Conservation (phyloP, 2,797 vertebrate species). For the Coendou prehensilis region DNA sequence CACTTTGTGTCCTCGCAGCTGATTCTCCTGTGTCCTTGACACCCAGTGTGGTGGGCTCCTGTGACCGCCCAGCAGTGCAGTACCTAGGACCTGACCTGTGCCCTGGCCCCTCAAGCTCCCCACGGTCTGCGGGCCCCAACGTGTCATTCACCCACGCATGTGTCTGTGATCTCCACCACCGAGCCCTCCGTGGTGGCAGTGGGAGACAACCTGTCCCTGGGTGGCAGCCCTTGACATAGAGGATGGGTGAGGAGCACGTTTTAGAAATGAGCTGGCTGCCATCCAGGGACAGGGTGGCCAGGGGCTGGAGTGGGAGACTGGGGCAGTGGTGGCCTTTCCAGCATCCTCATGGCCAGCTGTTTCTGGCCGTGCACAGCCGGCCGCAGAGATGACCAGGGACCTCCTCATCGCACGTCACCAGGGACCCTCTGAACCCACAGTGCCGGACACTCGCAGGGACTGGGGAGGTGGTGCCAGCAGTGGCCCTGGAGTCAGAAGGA, state of each 20-base stretch:
- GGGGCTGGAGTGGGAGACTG: not conserved
- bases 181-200: accelerated
- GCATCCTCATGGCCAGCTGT: not conserved
- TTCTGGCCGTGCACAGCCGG: not conserved
- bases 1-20: not conserved
- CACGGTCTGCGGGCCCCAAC: not conserved
- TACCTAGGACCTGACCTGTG: not conserved
- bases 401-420: not conserved
- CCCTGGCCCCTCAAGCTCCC: not conserved
- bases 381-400: not conserved
- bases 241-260: not conserved
- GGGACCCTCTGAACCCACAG: not conserved
- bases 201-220: not conserved
- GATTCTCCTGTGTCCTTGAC: not conserved
- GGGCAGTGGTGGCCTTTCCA: not conserved
- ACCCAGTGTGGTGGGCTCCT: not conserved
- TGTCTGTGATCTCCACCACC: not conserved
- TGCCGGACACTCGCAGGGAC: not conserved
- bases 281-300: accelerated
- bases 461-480: not conserved
- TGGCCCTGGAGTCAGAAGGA: not conserved
- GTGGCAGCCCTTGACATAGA: accelerated
- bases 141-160: not conserved
- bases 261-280: not conserved
- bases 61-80: not conserved